These are phyloP conservation scores for Drosophila trichaetosa DNA, from an alignment of 2,888 invertebrate genomes.

Conservation along the genomic window DNA sequence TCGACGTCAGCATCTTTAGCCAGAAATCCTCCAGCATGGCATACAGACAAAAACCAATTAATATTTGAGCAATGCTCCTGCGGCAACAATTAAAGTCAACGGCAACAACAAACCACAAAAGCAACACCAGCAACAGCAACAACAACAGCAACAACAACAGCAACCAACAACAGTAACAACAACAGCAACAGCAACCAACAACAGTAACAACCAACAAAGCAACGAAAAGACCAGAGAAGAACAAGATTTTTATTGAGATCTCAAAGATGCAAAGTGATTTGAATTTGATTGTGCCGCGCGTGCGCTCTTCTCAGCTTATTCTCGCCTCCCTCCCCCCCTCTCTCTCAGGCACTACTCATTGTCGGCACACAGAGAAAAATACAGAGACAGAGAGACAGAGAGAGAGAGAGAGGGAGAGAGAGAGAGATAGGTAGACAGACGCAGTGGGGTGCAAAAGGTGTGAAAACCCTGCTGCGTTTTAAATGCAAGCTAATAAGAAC, in stretches of 20 bases:
- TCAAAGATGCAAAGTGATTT: conserved; percentile 83
- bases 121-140: conserved; percentile 29
- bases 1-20: conserved; percentile 51
- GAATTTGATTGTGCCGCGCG: conserved; percentile 79
- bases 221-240: conserved; percentile 22
- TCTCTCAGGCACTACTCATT: conserved; percentile 11
- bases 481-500: conserved; percentile 83
- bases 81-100: conserved; percentile 83
- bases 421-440: conserved; percentile 26
- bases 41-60: conserved; percentile 80
- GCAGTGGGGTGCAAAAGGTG: conserved; percentile 84
- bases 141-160: neutral
- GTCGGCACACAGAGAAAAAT: conserved; percentile 35
- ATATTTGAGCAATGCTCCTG: conserved; percentile 83
- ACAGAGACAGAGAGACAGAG: neutral
- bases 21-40: conserved; percentile 65
- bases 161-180: conserved; percentile 1
- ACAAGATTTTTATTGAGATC: conserved; percentile 82
- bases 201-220: conserved; percentile 3
- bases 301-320: conserved; percentile 46
- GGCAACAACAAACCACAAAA: conserved; percentile 54
- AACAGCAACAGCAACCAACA: neutral
- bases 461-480: conserved; percentile 85
- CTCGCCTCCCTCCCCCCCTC: neutral
- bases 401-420: neutral